A percentile compares a stretch with the other conserved stretches of the same genome.
phyloP scores from a whole-genome alignment of 2,113 vertebrate species.

The Ophthalmolycus amberensis region DNA sequence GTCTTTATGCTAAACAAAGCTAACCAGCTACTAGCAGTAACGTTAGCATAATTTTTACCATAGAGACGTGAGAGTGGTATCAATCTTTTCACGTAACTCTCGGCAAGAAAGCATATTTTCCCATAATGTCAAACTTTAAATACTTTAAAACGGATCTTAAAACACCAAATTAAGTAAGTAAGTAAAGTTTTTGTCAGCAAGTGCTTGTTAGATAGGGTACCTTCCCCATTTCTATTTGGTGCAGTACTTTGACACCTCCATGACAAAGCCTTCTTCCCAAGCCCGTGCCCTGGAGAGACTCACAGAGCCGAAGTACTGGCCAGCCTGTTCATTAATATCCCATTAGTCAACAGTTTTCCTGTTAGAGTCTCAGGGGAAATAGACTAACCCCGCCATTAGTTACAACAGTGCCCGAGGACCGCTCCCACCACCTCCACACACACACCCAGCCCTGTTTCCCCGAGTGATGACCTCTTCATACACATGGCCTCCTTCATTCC shows the following conservation, averaged over 20 bases:
- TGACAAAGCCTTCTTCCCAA: conserved; percentile 46
- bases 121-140: neutral
- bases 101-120: neutral
- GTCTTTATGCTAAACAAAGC: neutral
- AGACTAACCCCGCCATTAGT: conserved; percentile 66
- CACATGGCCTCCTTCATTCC: conserved; percentile 76
- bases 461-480: conserved; percentile 72
- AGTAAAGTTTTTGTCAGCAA: conserved; percentile 22
- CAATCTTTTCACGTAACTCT: neutral
- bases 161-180: neutral
- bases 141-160: neutral
- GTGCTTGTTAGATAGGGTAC: conserved; percentile 10
- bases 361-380: conserved; percentile 59
- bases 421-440: conserved; percentile 36
- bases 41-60: neutral
- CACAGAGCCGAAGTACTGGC: conserved; percentile 47
- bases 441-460: conserved; percentile 58
- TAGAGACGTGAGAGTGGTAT: neutral
- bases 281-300: conserved; percentile 41
- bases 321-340: conserved; percentile 72
- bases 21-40: neutral
- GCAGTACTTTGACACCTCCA: conserved; percentile 57
- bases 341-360: conserved; percentile 72
- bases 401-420: conserved; percentile 54
- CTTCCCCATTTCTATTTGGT: conserved; percentile 36